A percentile compares a stretch with the other conserved stretches of the same genome.
phyloP scores from a whole-genome alignment of 1,140 invertebrate genomes.

The Drosophila sp. region DNA sequence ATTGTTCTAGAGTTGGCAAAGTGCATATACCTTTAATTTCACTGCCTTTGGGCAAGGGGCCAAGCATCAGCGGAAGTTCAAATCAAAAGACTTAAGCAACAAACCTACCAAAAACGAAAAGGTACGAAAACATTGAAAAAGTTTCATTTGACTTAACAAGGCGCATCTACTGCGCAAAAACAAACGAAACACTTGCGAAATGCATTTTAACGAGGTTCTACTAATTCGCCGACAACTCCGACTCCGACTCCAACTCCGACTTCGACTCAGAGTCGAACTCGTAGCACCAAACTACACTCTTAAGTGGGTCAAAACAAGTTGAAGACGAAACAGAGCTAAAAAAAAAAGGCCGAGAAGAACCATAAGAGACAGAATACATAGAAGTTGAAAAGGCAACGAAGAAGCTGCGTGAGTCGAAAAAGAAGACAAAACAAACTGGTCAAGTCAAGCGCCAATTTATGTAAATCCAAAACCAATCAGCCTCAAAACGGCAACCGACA shows the following conservation, averaged over 20 bases:
- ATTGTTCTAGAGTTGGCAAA: too few species aligned
- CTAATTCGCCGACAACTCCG: slow-evolving; percentile 46
- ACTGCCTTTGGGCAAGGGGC: not conserved
- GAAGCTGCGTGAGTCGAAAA: slow-evolving; percentile 27
- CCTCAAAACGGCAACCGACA: slow-evolving; percentile 51
- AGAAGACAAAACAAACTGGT: slow-evolving; percentile 34
- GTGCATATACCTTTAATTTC: not conserved
- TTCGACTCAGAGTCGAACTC: slow-evolving; percentile 10
- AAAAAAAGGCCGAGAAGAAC: too few species aligned
- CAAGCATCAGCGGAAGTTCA: slow-evolving; percentile 60
- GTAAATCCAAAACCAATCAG: slow-evolving; percentile 79
- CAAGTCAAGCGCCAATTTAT: slow-evolving; percentile 73
- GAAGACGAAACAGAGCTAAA: slow-evolving; percentile 6
- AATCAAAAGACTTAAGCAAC: slow-evolving; percentile 78
- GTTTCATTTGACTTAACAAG: slow-evolving; percentile 35
- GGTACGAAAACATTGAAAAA: slow-evolving; percentile 33
- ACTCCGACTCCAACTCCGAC: slow-evolving; percentile 14
- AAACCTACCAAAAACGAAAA: slow-evolving; percentile 50
- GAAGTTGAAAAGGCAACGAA: not conserved
- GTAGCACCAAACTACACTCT: slow-evolving; percentile 16
- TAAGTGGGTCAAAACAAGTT: slow-evolving; percentile 69
- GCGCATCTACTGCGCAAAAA: slow-evolving; percentile 47
- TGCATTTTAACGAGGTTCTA: slow-evolving; percentile 59
- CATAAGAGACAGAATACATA: not conserved
- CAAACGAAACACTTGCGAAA: slow-evolving; percentile 50